These are phyloP conservation scores for Medauroidea extradentata DNA, from an alignment of 1,140 invertebrate genomes.

Conservation along the genomic window DNA sequence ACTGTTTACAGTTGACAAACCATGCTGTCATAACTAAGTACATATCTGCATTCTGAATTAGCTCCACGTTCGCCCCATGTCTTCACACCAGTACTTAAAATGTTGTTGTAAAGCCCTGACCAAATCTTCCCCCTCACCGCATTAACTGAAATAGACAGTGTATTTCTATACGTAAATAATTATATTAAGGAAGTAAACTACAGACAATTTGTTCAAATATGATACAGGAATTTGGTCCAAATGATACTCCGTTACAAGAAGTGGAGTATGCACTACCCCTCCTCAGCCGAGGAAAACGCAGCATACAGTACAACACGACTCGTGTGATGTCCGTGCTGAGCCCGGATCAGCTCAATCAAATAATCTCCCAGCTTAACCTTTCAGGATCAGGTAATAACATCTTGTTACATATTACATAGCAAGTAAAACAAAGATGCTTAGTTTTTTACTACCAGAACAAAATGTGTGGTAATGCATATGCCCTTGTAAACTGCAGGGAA, in stretches of 20 bases:
- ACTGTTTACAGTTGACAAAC: too few species aligned
- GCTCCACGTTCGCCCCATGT: too few species aligned
- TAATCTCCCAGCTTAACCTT: conserved; percentile 3
- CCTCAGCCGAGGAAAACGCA: not conserved
- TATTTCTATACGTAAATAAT: not conserved
- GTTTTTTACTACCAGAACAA: too few species aligned
- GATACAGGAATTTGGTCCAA: conserved; percentile 3
- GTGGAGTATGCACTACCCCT: conserved; percentile 5
- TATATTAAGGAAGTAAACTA: not conserved
- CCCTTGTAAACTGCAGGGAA: too few species aligned
- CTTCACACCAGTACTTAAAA: too few species aligned
- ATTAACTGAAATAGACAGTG: not conserved
- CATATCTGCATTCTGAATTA: too few species aligned
- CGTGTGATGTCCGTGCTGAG: not conserved
- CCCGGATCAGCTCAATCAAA: not conserved
- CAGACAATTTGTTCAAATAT: not conserved
- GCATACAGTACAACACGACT: not conserved
- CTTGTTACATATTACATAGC: too few species aligned
- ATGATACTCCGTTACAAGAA: conserved; percentile 6
- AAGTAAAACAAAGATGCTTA: too few species aligned
- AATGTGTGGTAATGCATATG: too few species aligned
- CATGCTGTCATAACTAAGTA: too few species aligned
- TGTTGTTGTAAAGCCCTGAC: too few species aligned
- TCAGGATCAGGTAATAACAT: not conserved
- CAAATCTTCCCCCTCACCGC: too few species aligned